Conservation (phyloP, 2,113 vertebrate species). For the Macquaria ambigua region DNA sequence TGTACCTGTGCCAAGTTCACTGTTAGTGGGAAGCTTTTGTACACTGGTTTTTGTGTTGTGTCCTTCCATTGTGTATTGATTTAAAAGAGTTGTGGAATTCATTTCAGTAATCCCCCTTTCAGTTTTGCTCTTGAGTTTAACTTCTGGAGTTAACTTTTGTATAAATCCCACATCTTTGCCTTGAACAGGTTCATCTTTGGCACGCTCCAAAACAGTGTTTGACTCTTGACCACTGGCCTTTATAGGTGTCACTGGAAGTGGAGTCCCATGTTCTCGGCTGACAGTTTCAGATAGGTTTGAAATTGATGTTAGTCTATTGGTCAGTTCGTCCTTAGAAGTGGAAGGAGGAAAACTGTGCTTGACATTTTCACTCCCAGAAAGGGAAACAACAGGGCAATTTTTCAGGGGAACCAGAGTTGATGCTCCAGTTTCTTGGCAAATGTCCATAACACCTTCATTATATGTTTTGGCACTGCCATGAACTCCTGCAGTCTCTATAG, state of each 20-base stretch:
- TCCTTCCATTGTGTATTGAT: slow-evolving; percentile 34
- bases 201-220: neutral
- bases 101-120: neutral
- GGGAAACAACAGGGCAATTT: slow-evolving; percentile 12
- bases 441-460: slow-evolving; percentile 29
- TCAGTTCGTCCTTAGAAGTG: slow-evolving; percentile 10
- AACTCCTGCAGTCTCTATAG: neutral
- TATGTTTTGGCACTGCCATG: slow-evolving; percentile 1
- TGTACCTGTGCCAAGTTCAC: neutral
- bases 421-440: slow-evolving; percentile 31
- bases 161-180: neutral
- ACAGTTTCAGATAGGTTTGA: slow-evolving; percentile 17
- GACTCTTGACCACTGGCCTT: slow-evolving; percentile 6
- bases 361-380: neutral
- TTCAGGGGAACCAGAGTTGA: neutral
- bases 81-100: neutral
- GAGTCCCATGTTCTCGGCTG: slow-evolving; percentile 16
- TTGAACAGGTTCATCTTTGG: slow-evolving; percentile 32
- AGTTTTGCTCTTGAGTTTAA: slow-evolving; percentile 34
- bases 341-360: neutral
- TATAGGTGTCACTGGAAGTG: slow-evolving; percentile 6
- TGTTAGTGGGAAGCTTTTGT: neutral
- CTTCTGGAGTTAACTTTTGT: slow-evolving; percentile 23
- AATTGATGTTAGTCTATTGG: neutral
- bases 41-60: neutral